Evolutionary conservation across 1,140 invertebrate genomes (phyloP), one percentile per base, ranked within the genome.

Genomic region (Cydia pomonella): DNA sequence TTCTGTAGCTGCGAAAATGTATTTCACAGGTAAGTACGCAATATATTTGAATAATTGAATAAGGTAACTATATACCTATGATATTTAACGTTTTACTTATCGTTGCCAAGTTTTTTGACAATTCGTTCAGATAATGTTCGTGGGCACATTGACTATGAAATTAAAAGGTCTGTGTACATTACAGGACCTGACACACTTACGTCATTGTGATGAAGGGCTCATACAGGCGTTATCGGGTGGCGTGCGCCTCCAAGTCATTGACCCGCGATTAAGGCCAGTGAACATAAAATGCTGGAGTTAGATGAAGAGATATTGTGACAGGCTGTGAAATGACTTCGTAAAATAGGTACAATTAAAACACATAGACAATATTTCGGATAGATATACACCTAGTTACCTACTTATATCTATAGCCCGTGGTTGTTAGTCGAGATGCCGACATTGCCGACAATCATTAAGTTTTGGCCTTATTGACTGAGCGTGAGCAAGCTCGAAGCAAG

Each of bases 211-310:
- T 59, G 18, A 23, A 9, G 53, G 18, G 64, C n/a, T 66, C 27
- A 41, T n/a, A 41, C 64, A 18, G 63, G 64, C 64, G 13, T 69
- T 69, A 69, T 69, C 64, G 64, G 29, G n/a, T 69, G 64, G 64
- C 64, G 64, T 69, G 64, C 64, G 62, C 25, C 62, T 64, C 10
- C 64, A 10, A 33, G 64, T 18, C 33, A 21, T 18, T 69, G 64
- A 29, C 64, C 33, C 16, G n/a, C 27, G 64, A 69, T 69, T 69
- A 69, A 69, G 64, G 64, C 64, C 64, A 69, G 64, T 69, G 64
- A 33, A 23, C 18, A 69, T 23, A 16, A 3, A 47, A 59, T 6
- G 23, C 33, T 69, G 16, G 29, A 18, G 13, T 38, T 69, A 41
- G 64, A 29, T n/a, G 29, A 66, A 9, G 13, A 47, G 9, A 16